Percentiles rank a stretch among this genome's conserved stretches.
These are phyloP conservation scores for Rhea americana DNA, from an alignment of 2,113 vertebrate species.

Conservation along the genomic window DNA sequence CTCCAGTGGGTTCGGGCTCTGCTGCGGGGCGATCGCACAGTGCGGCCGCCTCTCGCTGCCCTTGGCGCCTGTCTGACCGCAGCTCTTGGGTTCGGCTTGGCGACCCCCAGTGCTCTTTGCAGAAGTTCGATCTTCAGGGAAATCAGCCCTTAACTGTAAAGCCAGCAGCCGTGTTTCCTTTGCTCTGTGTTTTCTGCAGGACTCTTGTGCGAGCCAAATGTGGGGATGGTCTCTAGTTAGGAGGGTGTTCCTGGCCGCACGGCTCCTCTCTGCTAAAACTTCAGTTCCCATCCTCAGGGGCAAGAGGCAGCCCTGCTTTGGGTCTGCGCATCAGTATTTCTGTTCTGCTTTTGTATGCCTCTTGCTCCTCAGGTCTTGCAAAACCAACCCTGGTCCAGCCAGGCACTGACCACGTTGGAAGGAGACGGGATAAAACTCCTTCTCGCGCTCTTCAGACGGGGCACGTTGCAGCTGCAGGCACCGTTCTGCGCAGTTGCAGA, in stretches of 20 bases:
- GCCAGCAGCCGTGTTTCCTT: background rate
- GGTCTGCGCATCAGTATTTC: fast-evolving
- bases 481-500: no score
- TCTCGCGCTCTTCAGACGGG: fast-evolving
- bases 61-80: background rate
- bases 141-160: background rate
- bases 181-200: background rate
- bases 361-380: background rate
- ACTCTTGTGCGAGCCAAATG: fast-evolving
- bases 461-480: background rate
- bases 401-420: fast-evolving
- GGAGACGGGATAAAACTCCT: background rate
- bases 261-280: background rate
- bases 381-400: background rate
- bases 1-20: background rate
- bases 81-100: no score
- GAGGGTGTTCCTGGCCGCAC: background rate
- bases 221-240: background rate
- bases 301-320: background rate
- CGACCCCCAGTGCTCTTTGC: background rate
- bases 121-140: background rate
- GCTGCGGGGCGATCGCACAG: background rate
- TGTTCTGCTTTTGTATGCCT: background rate
- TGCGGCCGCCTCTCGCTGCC: background rate
- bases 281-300: background rate